Evolutionary conservation across 2,113 vertebrate species (phyloP).

Genomic region (Calyptomena viridis): DNA sequence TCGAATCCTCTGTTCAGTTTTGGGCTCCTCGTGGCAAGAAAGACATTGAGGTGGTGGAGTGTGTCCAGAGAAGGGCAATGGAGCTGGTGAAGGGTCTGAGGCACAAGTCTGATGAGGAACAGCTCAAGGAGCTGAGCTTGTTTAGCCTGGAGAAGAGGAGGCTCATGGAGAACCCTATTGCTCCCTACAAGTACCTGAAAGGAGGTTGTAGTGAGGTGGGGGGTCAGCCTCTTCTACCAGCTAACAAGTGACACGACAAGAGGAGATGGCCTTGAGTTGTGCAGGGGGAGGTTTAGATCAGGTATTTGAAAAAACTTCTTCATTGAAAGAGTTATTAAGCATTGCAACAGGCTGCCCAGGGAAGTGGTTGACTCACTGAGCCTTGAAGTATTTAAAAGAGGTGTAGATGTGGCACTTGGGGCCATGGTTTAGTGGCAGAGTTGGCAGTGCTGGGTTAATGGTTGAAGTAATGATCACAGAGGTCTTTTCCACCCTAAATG

Average conservation of each 20-base stretch:
- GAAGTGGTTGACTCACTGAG: neutral
- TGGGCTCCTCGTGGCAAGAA: neutral
- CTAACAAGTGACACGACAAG: neutral
- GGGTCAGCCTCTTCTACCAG: neutral
- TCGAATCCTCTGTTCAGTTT: neutral
- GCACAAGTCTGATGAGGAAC: neutral
- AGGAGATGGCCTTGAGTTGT: neutral
- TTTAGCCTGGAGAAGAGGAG: neutral
- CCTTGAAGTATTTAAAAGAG: neutral
- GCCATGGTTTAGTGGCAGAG: neutral
- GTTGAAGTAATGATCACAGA: neutral
- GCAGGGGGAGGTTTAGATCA: neutral
- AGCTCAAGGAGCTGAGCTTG: neutral
- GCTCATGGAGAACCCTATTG: neutral
- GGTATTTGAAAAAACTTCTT: neutral
- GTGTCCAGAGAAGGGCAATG: neutral
- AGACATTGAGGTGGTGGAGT: neutral
- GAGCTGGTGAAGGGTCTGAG: neutral
- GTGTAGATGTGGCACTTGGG: neutral
- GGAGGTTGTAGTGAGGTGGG: neutral
- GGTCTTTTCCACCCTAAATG: neutral
- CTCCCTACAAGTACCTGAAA: neutral
- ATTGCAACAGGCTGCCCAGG: neutral
- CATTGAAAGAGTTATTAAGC: neutral
- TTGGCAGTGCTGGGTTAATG: neutral